Evolutionary conservation across 2,113 vertebrate species (phyloP), one percentile per base, ranked within the genome.

Genomic region (Osmerus mordax): DNA sequence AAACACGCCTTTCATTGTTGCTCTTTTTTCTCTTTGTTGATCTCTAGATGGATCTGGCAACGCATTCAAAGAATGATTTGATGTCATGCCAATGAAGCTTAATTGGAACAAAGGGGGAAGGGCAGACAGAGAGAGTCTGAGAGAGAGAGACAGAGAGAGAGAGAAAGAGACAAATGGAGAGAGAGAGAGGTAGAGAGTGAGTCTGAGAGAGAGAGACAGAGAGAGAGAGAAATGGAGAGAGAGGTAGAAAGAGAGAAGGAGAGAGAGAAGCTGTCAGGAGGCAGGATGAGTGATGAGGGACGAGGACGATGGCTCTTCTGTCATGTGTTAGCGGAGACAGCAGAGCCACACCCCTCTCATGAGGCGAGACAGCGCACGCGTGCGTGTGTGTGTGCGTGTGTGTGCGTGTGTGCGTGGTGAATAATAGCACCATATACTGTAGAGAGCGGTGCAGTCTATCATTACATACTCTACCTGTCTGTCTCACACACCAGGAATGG

Each of bases 321-420:
- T 77, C 72, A 52, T 85, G 77, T 79, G 75, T 86, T 79, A 79
- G 78, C 23, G 51, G 47, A 85, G 83, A 87, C 89, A 86, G 82
- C 75, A 83, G 72, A 68, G 81, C 75, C 83, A 78, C 78, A 77
- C 16, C 23, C 64, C 56, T 78, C 79, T 83, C 80, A 78, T 1
- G 19, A 79, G 12, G 51, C n/a, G n/a, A n/a, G n/a, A n/a, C 54
- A 25, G 55, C 13, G 8, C 15, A 54, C 19, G 64, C n/a, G 36
- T 16, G 41, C 13, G 67, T 69, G 63, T 67, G 58, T 21, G 36
- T 66, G n/a, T n/a, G n/a, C n/a, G 64, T 51, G 64, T 66, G 64
- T 51, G 64, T 51, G 64, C 18, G 64, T 51, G 64, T 51, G 64
- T 51, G 65, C 18, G 65, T 52, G n/a, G 65, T 23, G 41, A 60